Base-by-base conservation (phyloP, 1,140 invertebrate species). In the Zaprionus africanus region DNA sequence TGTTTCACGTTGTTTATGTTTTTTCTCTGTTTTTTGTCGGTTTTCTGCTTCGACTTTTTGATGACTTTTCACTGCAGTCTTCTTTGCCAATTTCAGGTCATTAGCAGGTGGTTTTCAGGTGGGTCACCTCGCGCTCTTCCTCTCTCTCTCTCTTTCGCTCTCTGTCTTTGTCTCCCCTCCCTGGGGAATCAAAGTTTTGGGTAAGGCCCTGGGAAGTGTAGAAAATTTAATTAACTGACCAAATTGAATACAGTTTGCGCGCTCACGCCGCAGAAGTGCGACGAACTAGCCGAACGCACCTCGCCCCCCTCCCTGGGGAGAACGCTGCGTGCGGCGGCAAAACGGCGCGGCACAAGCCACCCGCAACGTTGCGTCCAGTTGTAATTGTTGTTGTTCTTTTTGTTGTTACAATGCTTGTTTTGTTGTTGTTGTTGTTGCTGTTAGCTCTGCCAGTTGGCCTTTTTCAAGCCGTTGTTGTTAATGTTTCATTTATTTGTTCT, bases 141-240 rank as follows among this genome's bases (percentile, higher is more conserved):
- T 51, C 36, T 51, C 31, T 3, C 31, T 11, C 31, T 51, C 36
- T 51, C 62, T 36, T 24, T 57, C 46, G n/a, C 54, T 56, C 15
- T 41, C 38, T 41, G 4, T 49, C 36, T 43, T 58, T 41, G 22
- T 57, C 46, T 56, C 17, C 53, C 43, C n/a, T 59, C 69, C 71
- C 65, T 76, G 74, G 57, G 61, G 70, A 81, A 79, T 85, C 79
- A 86, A 83, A 83, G 77, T 77, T 68, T 80, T 77, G 76, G 26
- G 24, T 24, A 11, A 34, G 31, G 31, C 31, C 31, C 31, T 34
- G 24, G 19, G 26, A 78, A 79, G 69, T 80, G 78, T 79, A 81
- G 78, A 88, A 88, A 90, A 85, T 85, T 88, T 90, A 88, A 88
- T 88, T 88, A 88, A 85, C 85, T 77, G 72, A 67, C 43, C 74